These are phyloP conservation scores for Cygnus buccinator DNA, from an alignment of 2,113 vertebrate species.

Conservation along the genomic window DNA sequence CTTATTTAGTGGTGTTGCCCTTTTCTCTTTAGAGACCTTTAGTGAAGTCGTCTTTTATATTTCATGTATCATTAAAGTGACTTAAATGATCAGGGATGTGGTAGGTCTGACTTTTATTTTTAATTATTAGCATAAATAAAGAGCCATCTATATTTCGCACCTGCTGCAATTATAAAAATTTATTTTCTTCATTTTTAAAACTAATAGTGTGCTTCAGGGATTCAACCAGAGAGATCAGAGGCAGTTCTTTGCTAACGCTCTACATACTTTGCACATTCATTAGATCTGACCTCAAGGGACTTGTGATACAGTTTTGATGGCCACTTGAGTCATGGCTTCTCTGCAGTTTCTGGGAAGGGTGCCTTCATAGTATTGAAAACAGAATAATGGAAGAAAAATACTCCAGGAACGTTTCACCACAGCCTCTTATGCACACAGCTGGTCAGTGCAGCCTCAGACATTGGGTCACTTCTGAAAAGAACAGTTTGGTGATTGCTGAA, in stretches of 20 bases:
- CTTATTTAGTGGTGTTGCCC: slow-evolving; percentile 69
- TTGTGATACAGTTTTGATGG: neutral
- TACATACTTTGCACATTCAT: neutral
- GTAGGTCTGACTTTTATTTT: slow-evolving; percentile 65
- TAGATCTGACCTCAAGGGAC: neutral
- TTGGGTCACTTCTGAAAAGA: neutral
- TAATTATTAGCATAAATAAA: slow-evolving; percentile 77
- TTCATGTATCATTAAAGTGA: slow-evolving; percentile 70
- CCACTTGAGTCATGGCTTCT: neutral
- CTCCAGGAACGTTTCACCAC: neutral
- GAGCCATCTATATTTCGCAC: slow-evolving; percentile 37
- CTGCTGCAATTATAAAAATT: slow-evolving; percentile 40
- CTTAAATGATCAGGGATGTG: slow-evolving; percentile 59
- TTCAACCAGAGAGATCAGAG: neutral
- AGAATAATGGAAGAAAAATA: neutral
- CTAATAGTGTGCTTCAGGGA: neutral
- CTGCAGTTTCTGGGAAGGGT: neutral
- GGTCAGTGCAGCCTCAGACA: neutral
- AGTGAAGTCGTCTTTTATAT: slow-evolving; percentile 59
- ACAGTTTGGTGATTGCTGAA: neutral
- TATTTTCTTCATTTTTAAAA: slow-evolving; percentile 53
- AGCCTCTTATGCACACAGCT: neutral
- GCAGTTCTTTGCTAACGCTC: neutral
- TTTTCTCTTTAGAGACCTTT: slow-evolving; percentile 76
- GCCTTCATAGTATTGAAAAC: neutral